phyloP scores from a whole-genome alignment of 1,140 invertebrate species.

The Cyclargus thomasi region DNA sequence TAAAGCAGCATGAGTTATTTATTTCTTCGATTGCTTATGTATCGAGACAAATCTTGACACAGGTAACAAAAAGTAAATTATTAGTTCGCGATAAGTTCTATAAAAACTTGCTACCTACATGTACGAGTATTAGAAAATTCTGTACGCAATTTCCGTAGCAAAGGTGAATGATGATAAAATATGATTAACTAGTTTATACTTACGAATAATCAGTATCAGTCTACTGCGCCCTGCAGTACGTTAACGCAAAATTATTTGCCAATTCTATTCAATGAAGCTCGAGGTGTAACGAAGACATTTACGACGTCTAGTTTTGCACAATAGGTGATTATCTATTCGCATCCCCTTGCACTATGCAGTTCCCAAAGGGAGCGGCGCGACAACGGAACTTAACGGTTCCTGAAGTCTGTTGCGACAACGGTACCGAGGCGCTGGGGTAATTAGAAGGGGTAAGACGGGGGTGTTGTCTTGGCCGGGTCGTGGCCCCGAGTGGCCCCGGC shows the following conservation, averaged over 20 bases:
- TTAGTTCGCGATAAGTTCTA: no score
- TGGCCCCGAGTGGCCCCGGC: slow-evolving; percentile 39
- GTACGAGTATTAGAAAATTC: no score
- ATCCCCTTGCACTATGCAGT: slow-evolving; percentile 65
- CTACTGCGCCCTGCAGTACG: neutral
- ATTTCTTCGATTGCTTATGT: neutral
- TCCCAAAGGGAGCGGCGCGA: slow-evolving; percentile 47
- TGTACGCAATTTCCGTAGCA: neutral
- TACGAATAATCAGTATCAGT: neutral
- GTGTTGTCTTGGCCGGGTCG: slow-evolving; percentile 45
- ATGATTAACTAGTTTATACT: neutral
- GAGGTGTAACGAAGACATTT: neutral
- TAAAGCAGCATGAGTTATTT: no score
- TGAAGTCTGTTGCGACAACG: slow-evolving; percentile 45
- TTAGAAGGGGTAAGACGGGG: slow-evolving; percentile 64
- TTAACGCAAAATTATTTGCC: neutral
- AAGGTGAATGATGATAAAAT: neutral
- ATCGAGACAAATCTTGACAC: neutral
- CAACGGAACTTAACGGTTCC: slow-evolving; percentile 67
- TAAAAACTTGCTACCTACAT: no score
- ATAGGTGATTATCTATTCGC: slow-evolving; percentile 61
- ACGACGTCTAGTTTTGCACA: slow-evolving; percentile 53
- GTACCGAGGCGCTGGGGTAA: slow-evolving; percentile 37
- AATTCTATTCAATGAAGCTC: neutral
- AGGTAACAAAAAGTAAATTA: no score